phyloP scores from a whole-genome alignment of 2,113 vertebrate species.

The Calcarius ornatus region DNA sequence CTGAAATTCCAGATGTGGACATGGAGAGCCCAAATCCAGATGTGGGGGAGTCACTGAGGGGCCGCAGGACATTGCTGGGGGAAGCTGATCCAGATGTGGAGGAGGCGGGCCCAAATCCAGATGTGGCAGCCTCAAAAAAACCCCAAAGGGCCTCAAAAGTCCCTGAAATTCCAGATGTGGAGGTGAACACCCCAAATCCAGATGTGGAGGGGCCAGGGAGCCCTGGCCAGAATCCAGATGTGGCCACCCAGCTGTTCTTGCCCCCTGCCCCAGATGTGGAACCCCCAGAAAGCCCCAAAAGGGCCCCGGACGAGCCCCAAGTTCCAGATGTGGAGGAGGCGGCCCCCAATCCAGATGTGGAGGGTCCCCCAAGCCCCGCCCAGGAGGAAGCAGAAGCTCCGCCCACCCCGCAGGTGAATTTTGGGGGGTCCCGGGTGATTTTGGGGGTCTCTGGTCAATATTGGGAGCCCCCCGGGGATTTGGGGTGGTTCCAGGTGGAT shows the following conservation, averaged over 20 bases:
- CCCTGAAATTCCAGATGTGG: not conserved
- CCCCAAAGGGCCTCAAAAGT: fast-evolving
- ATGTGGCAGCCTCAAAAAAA: not conserved
- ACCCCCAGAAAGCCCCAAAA: fast-evolving
- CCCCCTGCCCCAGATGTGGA: not conserved
- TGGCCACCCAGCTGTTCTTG: not conserved
- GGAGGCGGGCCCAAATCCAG: not conserved
- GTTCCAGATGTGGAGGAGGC: not conserved
- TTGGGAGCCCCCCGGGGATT: not conserved
- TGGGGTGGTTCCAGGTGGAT: not conserved
- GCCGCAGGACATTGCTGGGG: not conserved
- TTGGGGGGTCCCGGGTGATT: not conserved
- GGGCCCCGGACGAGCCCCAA: fast-evolving
- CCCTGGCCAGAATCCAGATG: not conserved
- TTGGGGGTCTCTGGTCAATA: not conserved
- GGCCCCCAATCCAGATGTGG: not conserved
- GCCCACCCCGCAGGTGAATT: not conserved
- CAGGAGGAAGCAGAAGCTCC: not conserved
- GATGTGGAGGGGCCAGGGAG: not conserved
- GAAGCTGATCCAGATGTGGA: not conserved
- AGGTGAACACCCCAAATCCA: not conserved
- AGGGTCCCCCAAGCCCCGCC: fast-evolving
- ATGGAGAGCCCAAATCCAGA: not conserved
- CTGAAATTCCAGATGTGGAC: not conserved
- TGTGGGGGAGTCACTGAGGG: not conserved